These are phyloP conservation scores for Drosophila niveifrons DNA, from an alignment of 2,888 invertebrate genomes.

Conservation along the genomic window DNA sequence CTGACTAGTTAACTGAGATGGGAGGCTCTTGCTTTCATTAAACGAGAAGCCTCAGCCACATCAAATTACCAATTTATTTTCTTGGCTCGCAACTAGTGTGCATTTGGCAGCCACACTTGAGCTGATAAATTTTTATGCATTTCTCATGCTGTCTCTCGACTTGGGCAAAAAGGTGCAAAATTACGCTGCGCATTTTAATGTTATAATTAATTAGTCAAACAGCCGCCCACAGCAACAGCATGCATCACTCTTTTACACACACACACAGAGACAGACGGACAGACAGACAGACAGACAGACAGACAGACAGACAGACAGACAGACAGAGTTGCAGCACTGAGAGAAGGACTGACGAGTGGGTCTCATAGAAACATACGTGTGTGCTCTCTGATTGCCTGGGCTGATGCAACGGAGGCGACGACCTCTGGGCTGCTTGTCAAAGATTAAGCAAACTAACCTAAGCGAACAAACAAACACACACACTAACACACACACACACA, in stretches of 20 bases:
- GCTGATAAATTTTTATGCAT: constrained; percentile 50
- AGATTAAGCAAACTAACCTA: constrained; percentile 79
- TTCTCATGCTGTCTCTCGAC: constrained; percentile 21
- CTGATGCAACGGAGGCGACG: constrained; percentile 54
- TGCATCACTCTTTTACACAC: constrained; percentile 10
- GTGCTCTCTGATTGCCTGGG: constrained; percentile 58
- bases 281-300: background rate
- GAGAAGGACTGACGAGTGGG: constrained; percentile 14
- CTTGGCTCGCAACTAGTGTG: constrained; percentile 53
- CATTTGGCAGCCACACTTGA: constrained; percentile 32
- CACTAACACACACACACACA: constrained; percentile 39
- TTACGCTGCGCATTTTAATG: constrained; percentile 54
- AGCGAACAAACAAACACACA: constrained; percentile 70
- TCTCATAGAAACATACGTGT: constrained; percentile 1
- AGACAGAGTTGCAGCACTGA: background rate
- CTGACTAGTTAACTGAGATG: background rate
- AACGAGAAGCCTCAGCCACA: constrained; percentile 62
- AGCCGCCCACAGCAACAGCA: constrained; percentile 14
- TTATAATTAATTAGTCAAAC: constrained; percentile 62
- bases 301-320: background rate
- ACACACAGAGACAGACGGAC: background rate
- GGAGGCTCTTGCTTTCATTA: constrained; percentile 58
- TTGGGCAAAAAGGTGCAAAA: constrained; percentile 48
- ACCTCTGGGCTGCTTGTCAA: constrained; percentile 80
- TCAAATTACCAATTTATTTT: constrained; percentile 81